Base-by-base conservation (phyloP, 1,140 invertebrate species). In the Proctacanthus coquilletti region DNA sequence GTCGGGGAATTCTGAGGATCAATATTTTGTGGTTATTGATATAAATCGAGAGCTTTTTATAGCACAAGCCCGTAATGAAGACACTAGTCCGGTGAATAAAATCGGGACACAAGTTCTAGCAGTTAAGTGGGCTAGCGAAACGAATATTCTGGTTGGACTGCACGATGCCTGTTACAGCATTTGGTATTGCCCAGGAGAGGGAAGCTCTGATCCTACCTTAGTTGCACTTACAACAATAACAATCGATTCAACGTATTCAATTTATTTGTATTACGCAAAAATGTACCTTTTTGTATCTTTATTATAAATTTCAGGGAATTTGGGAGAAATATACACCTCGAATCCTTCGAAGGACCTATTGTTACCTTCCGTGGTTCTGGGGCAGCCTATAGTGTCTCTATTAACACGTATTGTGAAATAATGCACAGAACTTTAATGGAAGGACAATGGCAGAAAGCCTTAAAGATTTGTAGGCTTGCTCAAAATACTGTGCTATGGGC, bases 401-500 rank as follows among this genome's bases (percentile, higher is more conserved):
- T 53, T 0, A 60, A 59, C 36, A 50, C 55, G 32, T 50, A 51
- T 34, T 55, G 50, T 39, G 53, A 57, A 39, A 41, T 58, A 4
- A 38, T 62, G 23, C 59, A 61, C 44, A 51, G 51, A 14, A 43
- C 46, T 0, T 38, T 62, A 3, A 44, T 49, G 20, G 56, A 61
- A 36, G 46, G 47, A 2, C 51, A 59, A 23, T 61, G 56, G 56
- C 49, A 49, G 18, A 49, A 57, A 40, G 51, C 53, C 0, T 25
- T 57, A 35, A 54, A 50, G 23, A 53, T 60, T 29, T 59, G 55
- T 33, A 44, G 52, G 2, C 34, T 56, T 34, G 55, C 52, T 5
- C 52, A 79, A 71, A 80, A 84, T 46, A 74, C 80, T 34, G 72
- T 70, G 34, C 56, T 92, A 11, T 94, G 89, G 89, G 79, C 85